phyloP scores from a whole-genome alignment of 37 sponge, comb jelly and placozoan species.

The Halisarca cf. caerulea region DNA sequence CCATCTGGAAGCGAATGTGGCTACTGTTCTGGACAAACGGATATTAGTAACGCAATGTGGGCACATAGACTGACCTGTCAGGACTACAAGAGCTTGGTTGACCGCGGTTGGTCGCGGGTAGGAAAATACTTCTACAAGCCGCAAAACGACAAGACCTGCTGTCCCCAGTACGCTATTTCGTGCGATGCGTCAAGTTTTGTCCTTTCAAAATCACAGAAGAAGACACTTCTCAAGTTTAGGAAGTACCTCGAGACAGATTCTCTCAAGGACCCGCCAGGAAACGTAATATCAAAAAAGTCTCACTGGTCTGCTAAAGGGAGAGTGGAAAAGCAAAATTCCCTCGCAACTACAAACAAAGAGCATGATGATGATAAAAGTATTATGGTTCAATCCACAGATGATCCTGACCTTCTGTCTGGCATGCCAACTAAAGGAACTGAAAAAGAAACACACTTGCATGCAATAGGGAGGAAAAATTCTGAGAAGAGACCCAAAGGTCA shows the following conservation, averaged over 20 bases:
- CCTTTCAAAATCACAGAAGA: slow-evolving; percentile 83
- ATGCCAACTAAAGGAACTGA: too few relatives aligned
- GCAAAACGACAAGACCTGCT: slow-evolving; percentile 78
- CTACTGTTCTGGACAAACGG: slow-evolving; percentile 62
- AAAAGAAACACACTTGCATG: too few relatives aligned
- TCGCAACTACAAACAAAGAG: too few relatives aligned
- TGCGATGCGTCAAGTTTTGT: slow-evolving; percentile 76
- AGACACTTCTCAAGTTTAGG: slow-evolving; percentile 59
- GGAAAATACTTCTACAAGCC: slow-evolving; percentile 93
- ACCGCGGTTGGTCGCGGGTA: slow-evolving; percentile 88
- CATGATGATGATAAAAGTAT: too few relatives aligned
- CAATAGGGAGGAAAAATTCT: too few relatives aligned
- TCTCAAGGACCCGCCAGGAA: slow-evolving; percentile 1
- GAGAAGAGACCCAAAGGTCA: background rate
- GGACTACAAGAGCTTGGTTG: slow-evolving; percentile 80
- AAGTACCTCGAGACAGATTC: slow-evolving; percentile 57
- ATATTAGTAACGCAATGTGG: slow-evolving; percentile 74
- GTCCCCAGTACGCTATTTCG: slow-evolving; percentile 87
- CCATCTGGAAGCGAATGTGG: slow-evolving; percentile 64
- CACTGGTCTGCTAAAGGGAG: too few relatives aligned
- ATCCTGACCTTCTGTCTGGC: too few relatives aligned
- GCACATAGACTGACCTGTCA: slow-evolving; percentile 60
- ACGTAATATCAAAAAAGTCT: too few relatives aligned
- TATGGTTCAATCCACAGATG: too few relatives aligned
- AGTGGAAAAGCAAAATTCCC: too few relatives aligned